Base-by-base conservation (phyloP, 2,888 invertebrate genomes). In the Argynnis bischoffii region DNA sequence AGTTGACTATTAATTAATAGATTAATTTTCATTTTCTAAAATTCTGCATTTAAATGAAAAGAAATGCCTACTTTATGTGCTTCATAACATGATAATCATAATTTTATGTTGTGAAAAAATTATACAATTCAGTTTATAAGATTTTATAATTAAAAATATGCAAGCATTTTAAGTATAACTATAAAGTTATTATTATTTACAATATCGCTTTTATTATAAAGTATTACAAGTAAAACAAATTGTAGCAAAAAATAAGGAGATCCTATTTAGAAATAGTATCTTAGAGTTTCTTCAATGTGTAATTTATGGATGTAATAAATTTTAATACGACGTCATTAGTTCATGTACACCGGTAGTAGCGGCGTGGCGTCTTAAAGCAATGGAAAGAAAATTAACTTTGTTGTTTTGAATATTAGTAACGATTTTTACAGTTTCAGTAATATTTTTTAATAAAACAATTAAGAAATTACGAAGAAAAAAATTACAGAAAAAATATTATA, bases 301-400 rank as follows among this genome's bases (percentile, higher is more conserved):
- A 61, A 61, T 61, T 51, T 61, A 61, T 61, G 50, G 61, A 6
- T 31, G 50, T 51, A 61, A 61, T 61, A 61, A 61, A 61, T 61
- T 51, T 61, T 61, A 61, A 61, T 61, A 61, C 51, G 18, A 51
- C 61, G 61, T 61, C 51, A 51, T 61, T 61, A 61, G 51, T 61
- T 51, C 51, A 51, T 35, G 61, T 61, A 35, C 50, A 61, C 61
- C 61, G 61, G 51, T 35, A 51, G 61, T 51, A 18, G 51, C 56
- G 56, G 55, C 26, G 61, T 35, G 56, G 55, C 26, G 61, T 35
- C 51, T 54, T 61, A 51, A 61, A 51, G 51, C 51, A 61, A 60
- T 60, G 48, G 50, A 16, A 61, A 61, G 61, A 50, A 51, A 61
- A 51, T 61, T 61, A 35, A 15, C 51, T 61, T 51, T 61, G 61